These are phyloP conservation scores for Tachina grossa DNA, from an alignment of 2,888 invertebrate species.

Conservation along the genomic window DNA sequence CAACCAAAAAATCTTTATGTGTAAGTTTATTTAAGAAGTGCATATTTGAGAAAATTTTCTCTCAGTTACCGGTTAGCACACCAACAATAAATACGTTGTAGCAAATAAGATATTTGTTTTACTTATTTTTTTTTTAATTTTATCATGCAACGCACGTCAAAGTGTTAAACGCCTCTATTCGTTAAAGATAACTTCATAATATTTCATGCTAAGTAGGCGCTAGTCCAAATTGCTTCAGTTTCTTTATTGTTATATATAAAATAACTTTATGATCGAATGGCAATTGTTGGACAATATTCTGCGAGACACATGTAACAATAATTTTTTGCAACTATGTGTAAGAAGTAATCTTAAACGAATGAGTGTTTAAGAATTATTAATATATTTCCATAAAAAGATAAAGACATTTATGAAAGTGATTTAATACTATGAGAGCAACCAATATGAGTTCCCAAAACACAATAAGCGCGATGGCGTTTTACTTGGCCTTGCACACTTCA, in stretches of 20 bases:
- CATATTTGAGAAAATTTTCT: constrained; percentile 20
- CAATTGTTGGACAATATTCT: constrained; percentile 35
- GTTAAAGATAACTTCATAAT: constrained; percentile 72
- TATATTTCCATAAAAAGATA: neutral
- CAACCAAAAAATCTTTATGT: neutral
- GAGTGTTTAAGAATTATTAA: constrained; percentile 29
- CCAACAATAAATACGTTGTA: constrained; percentile 7
- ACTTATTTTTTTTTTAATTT: constrained; percentile 50
- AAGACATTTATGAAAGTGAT: neutral
- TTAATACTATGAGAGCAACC: neutral
- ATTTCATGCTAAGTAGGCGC: constrained; percentile 74
- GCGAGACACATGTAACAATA: neutral
- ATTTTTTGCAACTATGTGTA: constrained; percentile 5
- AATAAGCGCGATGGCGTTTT: too few relatives aligned
- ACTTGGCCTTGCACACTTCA: too few relatives aligned
- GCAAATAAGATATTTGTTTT: constrained; percentile 59
- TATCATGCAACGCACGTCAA: constrained; percentile 74
- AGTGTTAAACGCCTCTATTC: constrained; percentile 73
- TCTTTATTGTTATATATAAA: constrained; percentile 55
- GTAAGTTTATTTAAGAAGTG: constrained; percentile 11
- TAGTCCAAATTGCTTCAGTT: constrained; percentile 66
- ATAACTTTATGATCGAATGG: constrained; percentile 52
- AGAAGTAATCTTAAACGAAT: constrained; percentile 33
- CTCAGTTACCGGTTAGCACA: constrained; percentile 33
- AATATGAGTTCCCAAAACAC: too few relatives aligned